Base-by-base conservation (phyloP, 2,888 invertebrate species). In the Iselma pallidipennis region DNA sequence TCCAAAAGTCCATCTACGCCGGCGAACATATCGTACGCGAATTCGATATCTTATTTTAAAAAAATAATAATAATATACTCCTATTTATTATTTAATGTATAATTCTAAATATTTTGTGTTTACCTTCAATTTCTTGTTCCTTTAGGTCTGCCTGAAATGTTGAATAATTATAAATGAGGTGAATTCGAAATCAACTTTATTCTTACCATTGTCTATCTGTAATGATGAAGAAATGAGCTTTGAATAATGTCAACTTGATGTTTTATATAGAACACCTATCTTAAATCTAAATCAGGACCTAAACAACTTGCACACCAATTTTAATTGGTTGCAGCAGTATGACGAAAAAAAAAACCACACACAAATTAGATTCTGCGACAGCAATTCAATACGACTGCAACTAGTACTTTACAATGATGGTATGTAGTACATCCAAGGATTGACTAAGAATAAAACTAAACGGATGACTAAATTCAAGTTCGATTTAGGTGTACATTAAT, bases 1-100 rank as follows among this genome's bases (percentile, higher is more conserved):
- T 98, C 98, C 79, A 98, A 88, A 79, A 90, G 90, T 79, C 92
- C 94, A 78, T 86, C 88, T 72, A 94, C 91, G 66, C 89, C 88
- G 81, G 70, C 72, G 51, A 70, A 78, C 0, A 80, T 70, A n/a
- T 74, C 71, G 57, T 78, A 73, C 1, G 75, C 75, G 58, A 80
- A 78, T 61, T 79, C 77, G 2, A 75, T 70, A 52, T 72, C 81
- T 81, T 63, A 49, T 69, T 68, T 16, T 4, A 12, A 58, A 55
- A n/a, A 28, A 2, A 1, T 10, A 12, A 25, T 37, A 6, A 12
- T 50, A 31, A 14, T 12, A 57, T 45, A n/a, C n/a, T n/a, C n/a
- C n/a, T 25, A 25, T 26, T 28, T 10, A 16, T 42, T 2, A 12
- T 25, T 42, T 26, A 23, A 52, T 4, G 21, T 53, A 29, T 26